Conservation (phyloP, 2,888 invertebrate genomes). For the Elaeidobius kamerunicus region DNA sequence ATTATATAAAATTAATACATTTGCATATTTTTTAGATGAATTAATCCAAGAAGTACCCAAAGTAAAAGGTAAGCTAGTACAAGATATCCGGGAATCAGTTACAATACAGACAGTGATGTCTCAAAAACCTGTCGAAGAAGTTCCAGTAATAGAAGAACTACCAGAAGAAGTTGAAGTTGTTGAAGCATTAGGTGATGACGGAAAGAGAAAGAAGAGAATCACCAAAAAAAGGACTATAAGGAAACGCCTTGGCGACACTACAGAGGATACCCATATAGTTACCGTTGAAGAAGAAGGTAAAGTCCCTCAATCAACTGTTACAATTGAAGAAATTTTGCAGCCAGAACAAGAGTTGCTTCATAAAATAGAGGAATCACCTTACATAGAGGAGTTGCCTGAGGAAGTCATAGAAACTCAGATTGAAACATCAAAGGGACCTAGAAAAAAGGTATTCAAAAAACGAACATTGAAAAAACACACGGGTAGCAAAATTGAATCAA, state of each 20-base stretch:
- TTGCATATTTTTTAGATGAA: slow-evolving; percentile 37
- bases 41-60: slow-evolving; percentile 29
- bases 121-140: slow-evolving; percentile 37
- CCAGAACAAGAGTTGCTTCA: slow-evolving; percentile 28
- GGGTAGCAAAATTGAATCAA: slow-evolving; percentile 47
- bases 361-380: slow-evolving; percentile 25
- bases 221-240: slow-evolving; percentile 49
- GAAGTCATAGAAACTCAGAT: slow-evolving; percentile 39
- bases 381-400: slow-evolving; percentile 39
- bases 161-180: slow-evolving; percentile 49
- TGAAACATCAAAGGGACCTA: slow-evolving; percentile 37
- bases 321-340: slow-evolving; percentile 36
- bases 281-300: slow-evolving; percentile 44
- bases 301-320: slow-evolving; percentile 41
- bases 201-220: slow-evolving; percentile 34
- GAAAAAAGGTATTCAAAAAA: slow-evolving; percentile 45
- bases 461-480: slow-evolving; percentile 49
- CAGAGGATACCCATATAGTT: slow-evolving; percentile 45
- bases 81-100: slow-evolving; percentile 40
- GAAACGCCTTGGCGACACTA: slow-evolving; percentile 44
- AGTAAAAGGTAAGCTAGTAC: slow-evolving; percentile 36
- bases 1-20: neutral
- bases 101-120: slow-evolving; percentile 40
- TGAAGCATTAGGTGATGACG: slow-evolving; percentile 40
- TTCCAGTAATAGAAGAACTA: slow-evolving; percentile 41